Evolutionary conservation across 1,140 invertebrate genomes (phyloP).

Genomic region (Atopsyche davidsoni): DNA sequence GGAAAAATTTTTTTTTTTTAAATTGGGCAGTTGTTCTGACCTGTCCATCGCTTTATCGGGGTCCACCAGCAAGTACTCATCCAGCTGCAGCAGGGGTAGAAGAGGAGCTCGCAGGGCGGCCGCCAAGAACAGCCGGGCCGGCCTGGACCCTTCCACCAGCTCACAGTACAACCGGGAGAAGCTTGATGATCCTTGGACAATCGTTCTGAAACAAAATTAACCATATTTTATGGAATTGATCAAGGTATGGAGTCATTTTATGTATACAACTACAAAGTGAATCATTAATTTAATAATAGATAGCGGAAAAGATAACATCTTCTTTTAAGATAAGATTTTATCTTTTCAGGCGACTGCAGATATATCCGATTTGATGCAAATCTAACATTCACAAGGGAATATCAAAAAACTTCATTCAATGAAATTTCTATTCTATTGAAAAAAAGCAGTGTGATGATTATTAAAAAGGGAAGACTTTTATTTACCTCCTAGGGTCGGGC

Average conservation of each 20-base stretch:
- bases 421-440: no score
- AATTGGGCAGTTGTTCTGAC: conserved; percentile 34
- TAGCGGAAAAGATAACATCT: no score
- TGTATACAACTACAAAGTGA: no score
- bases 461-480: conserved; percentile 4
- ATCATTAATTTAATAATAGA: no score
- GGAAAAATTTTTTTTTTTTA: no score
- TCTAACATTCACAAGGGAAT: no score
- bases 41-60: conserved; percentile 72
- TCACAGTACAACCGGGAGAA: conserved; percentile 85
- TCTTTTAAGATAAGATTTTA: no score
- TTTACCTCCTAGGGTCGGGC: conserved; percentile 73
- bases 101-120: conserved; percentile 87
- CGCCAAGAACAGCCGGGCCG: conserved; percentile 87
- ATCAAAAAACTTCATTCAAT: no score
- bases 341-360: no score
- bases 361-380: no score
- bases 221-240: background rate
- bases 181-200: conserved; percentile 80
- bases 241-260: background rate
- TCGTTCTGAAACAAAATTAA: conserved; percentile 48
- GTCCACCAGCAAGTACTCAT: conserved; percentile 90
- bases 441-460: no score
- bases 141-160: conserved; percentile 85
- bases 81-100: conserved; percentile 86